phyloP scores from a whole-genome alignment of 2,888 invertebrate species.

The Meteorus cinctellus region DNA sequence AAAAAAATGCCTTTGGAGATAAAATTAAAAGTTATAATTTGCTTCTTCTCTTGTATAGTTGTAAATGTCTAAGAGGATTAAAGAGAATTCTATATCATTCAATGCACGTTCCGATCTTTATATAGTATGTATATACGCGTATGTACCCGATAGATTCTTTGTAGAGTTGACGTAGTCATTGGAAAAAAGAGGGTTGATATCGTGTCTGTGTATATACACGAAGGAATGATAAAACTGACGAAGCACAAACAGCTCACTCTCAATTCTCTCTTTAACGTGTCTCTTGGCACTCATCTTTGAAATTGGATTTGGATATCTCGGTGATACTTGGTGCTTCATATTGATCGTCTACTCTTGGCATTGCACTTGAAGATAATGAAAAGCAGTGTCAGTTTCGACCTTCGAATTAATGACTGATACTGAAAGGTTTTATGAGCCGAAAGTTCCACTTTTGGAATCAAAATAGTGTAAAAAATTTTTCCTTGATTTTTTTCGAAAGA shows the following conservation, averaged over 20 bases:
- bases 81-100: neutral
- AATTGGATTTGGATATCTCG: conserved; percentile 53
- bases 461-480: no score
- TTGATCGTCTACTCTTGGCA: conserved; percentile 10
- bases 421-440: no score
- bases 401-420: conserved; percentile 24
- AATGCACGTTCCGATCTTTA: conserved; percentile 12
- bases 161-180: conserved; percentile 32
- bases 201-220: neutral
- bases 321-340: conserved; percentile 26
- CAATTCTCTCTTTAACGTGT: conserved; percentile 44
- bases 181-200: conserved; percentile 24
- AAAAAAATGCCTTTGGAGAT: neutral
- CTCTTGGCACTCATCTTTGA: conserved; percentile 52
- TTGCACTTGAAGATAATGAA: conserved; percentile 27
- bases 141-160: conserved; percentile 8
- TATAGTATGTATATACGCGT: neutral
- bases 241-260: conserved; percentile 13
- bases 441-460: no score
- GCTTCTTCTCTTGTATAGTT: neutral
- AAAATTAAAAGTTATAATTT: neutral
- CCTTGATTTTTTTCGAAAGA: no score
- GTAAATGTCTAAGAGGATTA: conserved; percentile 6
- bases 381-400: neutral
- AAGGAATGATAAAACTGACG: conserved; percentile 9